Base-by-base conservation (phyloP, 2,888 invertebrate genomes). In the Synanthedon myopaeformis region DNA sequence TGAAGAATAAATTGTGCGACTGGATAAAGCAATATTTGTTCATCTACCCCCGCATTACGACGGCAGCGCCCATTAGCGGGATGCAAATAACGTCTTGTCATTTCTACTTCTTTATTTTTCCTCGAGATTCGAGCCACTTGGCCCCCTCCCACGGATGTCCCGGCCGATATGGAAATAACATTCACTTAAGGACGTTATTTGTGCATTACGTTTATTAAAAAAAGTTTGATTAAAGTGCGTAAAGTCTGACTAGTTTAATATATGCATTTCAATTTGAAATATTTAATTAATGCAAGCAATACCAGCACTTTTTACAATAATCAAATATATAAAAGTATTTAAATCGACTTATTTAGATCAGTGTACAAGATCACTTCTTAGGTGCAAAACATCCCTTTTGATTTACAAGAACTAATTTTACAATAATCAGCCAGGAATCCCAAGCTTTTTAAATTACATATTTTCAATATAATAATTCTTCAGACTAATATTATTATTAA, bases 81-180 rank as follows among this genome's bases (percentile, higher is more conserved):
- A 85, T 85, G 85, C 86, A 86, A 85, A 87, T 85, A 87, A 81
- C 85, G 82, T 86, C 86, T 87, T 85, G 86, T 84, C 82, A 84
- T 83, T 85, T 86, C 83, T 79, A 78, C 82, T 83, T 84, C 79
- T 84, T 86, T 85, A 84, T 85, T 84, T 84, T 79, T 74, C 71
- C 74, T 76, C 73, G 67, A 70, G 71, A 69, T 69, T 72, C 66
- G 65, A 61, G 73, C 74, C 65, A 72, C 72, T 74, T 66, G 67
- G 68, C 61, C 62, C 70, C 70, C 72, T 67, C 72, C 70, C 67
- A 67, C 71, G 69, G 66, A 65, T 63, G 64, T 42, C 35, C 42
- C 54, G 57, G 58, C 66, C 67, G 70, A 69, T 70, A 71, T 72
- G 65, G 68, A 65, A 72, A 70, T 69, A 66, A 65, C 62, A 64